Evolutionary conservation across 1,140 invertebrate species (phyloP).

Genomic region (Lasioglossum baleicum): DNA sequence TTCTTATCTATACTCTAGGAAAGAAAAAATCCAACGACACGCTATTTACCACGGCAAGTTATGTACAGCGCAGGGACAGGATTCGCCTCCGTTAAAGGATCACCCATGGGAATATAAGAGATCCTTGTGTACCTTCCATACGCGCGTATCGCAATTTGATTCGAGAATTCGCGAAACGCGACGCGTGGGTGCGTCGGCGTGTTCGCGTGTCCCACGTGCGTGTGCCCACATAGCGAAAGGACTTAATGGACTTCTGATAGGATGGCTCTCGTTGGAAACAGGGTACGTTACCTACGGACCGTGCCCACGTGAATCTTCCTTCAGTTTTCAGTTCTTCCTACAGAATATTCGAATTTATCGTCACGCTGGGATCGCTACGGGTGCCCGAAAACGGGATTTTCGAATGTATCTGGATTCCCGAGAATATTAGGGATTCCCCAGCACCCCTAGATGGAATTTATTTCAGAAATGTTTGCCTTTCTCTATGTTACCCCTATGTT

Average conservation of each 20-base stretch:
- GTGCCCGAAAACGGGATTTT: too few species aligned
- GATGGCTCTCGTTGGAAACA: not conserved
- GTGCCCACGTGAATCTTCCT: slow-evolving; percentile 59
- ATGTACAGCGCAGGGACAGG: not conserved
- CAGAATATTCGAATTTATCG: slow-evolving; percentile 40
- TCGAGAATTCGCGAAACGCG: slow-evolving; percentile 46
- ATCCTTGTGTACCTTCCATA: not conserved
- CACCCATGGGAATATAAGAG: not conserved
- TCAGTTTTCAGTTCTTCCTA: slow-evolving; percentile 34
- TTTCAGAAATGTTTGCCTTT: too few species aligned
- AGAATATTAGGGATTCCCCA: too few species aligned
- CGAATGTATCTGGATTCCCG: too few species aligned
- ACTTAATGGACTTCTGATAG: slow-evolving; percentile 70
- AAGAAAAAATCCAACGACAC: not conserved
- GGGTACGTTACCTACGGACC: slow-evolving; percentile 12
- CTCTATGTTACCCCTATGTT: too few species aligned
- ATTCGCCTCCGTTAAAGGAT: slow-evolving; percentile 17
- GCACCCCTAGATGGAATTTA: too few species aligned
- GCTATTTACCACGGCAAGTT: not conserved
- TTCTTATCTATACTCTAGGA: not conserved
- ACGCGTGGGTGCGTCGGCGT: slow-evolving; percentile 48
- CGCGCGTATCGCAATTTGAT: slow-evolving; percentile 31
- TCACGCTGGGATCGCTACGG: too few species aligned
- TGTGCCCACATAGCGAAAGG: slow-evolving; percentile 63
- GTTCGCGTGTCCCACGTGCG: slow-evolving; percentile 45